phyloP scores from a whole-genome alignment of 2,797 vertebrate species.

The Paedocypris micromegethes region DNA sequence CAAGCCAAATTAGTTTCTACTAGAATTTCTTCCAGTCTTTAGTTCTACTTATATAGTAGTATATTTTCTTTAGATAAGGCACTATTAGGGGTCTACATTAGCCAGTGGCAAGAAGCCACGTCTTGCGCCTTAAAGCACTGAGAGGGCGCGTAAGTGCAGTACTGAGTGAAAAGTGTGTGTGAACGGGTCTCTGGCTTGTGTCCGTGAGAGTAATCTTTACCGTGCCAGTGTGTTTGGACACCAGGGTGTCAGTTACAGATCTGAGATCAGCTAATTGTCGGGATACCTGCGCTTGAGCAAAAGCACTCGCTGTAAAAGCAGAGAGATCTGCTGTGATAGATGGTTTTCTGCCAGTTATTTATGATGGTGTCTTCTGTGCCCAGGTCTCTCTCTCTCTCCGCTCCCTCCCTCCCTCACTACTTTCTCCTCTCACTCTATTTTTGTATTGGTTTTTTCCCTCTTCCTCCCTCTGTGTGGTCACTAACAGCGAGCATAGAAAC shows the following conservation, averaged over 20 bases:
- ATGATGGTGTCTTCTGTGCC: conserved; percentile 13
- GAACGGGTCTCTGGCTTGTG: conserved; percentile 39
- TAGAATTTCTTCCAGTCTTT: background rate
- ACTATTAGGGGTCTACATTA: conserved; percentile 23
- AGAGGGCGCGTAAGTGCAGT: conserved; percentile 17
- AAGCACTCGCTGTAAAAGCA: conserved; percentile 12
- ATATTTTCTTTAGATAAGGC: background rate
- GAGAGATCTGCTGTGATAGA: conserved; percentile 8
- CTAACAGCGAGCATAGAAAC: conserved; percentile 4
- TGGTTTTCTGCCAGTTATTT: conserved; percentile 4
- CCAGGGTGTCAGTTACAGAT: conserved; percentile 8
- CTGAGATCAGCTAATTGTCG: conserved; percentile 12
- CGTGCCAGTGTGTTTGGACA: conserved; percentile 35
- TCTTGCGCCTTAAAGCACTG: conserved; percentile 23
- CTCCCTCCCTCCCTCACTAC: conserved; percentile 10
- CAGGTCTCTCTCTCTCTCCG: conserved; percentile 11
- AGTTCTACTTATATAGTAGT: conserved; percentile 8
- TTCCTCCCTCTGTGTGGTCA: background rate
- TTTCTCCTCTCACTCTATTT: conserved; percentile 21
- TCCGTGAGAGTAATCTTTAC: conserved; percentile 35
- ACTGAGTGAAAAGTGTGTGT: conserved; percentile 30
- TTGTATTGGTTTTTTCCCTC: conserved; percentile 8
- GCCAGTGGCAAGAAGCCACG: conserved; percentile 11
- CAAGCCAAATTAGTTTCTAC: too few relatives aligned
- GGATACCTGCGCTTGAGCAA: background rate